A percentile compares a stretch with the other conserved stretches of the same genome.
These are phyloP conservation scores for Trissolcus brochymenae DNA, from an alignment of 2,888 invertebrate species.

Conservation along the genomic window DNA sequence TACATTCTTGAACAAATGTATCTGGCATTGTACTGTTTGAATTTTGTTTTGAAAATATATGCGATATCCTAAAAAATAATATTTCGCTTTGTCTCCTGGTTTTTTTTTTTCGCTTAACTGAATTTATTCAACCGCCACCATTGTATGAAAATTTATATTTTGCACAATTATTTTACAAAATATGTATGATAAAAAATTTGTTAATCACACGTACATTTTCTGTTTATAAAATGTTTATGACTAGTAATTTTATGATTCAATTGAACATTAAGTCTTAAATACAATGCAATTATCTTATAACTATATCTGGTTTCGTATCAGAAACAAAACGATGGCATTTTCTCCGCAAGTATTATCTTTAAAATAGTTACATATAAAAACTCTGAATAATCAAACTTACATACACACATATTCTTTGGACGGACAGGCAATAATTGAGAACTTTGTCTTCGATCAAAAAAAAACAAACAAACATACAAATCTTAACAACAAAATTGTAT, in stretches of 20 bases:
- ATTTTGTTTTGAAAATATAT: conserved; percentile 36
- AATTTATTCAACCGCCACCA: neutral
- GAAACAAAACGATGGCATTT: too few relatives aligned
- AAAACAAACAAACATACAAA: conserved; percentile 13
- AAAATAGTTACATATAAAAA: neutral
- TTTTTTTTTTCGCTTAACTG: neutral
- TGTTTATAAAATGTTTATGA: neutral
- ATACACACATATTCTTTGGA: conserved; percentile 12
- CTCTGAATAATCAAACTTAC: too few relatives aligned
- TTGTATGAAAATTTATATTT: neutral
- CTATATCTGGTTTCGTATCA: too few relatives aligned
- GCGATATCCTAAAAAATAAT: conserved; percentile 7
- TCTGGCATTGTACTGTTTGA: conserved; percentile 29
- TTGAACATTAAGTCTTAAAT: neutral
- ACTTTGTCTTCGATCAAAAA: conserved; percentile 6
- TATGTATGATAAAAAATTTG: neutral
- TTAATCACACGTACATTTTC: neutral
- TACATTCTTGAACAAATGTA: conserved; percentile 15
- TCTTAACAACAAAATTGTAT: conserved; percentile 28
- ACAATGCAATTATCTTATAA: too few relatives aligned
- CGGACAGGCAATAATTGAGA: conserved; percentile 16
- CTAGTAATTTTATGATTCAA: too few relatives aligned
- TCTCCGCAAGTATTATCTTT: too few relatives aligned
- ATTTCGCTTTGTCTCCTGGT: neutral
- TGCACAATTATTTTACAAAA: neutral